Conservation (phyloP, 2,797 vertebrate species). For the Acanthornis magna region DNA sequence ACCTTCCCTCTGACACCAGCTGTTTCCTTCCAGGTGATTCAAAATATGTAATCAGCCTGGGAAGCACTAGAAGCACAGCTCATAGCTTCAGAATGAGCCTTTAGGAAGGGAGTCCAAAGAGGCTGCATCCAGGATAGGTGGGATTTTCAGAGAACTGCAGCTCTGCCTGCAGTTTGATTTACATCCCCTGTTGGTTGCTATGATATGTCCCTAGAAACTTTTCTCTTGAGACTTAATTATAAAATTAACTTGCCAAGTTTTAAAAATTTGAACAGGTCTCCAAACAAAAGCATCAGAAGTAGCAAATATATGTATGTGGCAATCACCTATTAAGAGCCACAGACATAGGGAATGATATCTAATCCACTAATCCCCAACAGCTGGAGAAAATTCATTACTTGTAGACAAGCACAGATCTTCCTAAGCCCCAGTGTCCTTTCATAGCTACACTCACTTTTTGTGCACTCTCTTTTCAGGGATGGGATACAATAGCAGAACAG, state of each 20-base stretch:
- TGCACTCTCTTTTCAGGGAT: neutral
- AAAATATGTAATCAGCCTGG: neutral
- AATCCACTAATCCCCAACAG: neutral
- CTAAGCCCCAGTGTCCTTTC: rapidly evolving
- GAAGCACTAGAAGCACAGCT: neutral
- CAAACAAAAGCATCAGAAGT: neutral
- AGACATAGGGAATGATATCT: neutral
- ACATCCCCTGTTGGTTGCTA: neutral
- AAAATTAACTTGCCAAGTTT: neutral
- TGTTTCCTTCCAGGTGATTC: neutral
- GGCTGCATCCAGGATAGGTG: neutral
- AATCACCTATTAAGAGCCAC: neutral
- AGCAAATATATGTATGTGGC: neutral
- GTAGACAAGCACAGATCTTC: neutral
- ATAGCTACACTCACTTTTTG: neutral
- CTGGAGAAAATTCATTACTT: neutral
- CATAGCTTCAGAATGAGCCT: neutral
- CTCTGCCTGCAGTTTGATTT: neutral
- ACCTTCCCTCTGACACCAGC: neutral
- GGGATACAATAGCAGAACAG: neutral
- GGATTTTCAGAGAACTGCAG: neutral
- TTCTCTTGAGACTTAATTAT: neutral
- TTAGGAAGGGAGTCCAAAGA: neutral
- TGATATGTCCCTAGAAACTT: neutral
- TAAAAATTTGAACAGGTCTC: neutral